Evolutionary conservation across 2,797 vertebrate species (phyloP).

Genomic region (Bucorvus abyssinicus): DNA sequence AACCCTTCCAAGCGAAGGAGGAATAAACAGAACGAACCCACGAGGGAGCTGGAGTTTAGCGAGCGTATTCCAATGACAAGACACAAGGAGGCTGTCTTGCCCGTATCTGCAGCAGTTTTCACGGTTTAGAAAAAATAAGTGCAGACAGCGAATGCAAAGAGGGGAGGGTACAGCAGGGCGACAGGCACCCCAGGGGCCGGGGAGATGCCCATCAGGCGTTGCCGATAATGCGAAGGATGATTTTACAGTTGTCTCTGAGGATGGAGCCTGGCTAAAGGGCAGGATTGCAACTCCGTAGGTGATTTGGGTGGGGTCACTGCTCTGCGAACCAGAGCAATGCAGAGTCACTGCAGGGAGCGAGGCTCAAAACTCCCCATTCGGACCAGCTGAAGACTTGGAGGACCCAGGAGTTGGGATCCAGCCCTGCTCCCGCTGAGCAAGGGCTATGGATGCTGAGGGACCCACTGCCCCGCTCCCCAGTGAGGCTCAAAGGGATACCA

Average conservation of each 20-base stretch:
- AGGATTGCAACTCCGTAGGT: accelerated
- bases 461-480: accelerated
- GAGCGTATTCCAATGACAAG: constrained; percentile 16
- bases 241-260: not conserved
- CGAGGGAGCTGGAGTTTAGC: not conserved
- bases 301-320: not conserved
- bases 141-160: not conserved
- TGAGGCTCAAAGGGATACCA: accelerated
- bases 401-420: accelerated
- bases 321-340: not conserved
- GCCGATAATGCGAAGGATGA: not conserved
- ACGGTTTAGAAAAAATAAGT: not conserved
- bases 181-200: accelerated
- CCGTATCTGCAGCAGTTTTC: not conserved
- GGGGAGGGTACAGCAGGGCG: accelerated
- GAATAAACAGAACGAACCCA: not conserved
- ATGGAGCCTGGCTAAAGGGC: not conserved
- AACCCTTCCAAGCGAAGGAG: not conserved
- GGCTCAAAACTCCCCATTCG: not conserved
- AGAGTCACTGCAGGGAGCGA: accelerated
- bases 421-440: accelerated
- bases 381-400: not conserved
- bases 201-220: not conserved
- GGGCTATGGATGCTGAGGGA: too few relatives aligned
- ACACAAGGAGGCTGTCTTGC: constrained; percentile 57